phyloP scores from a whole-genome alignment of 1,140 invertebrate genomes.

The Holcopasites calliopsidis region DNA sequence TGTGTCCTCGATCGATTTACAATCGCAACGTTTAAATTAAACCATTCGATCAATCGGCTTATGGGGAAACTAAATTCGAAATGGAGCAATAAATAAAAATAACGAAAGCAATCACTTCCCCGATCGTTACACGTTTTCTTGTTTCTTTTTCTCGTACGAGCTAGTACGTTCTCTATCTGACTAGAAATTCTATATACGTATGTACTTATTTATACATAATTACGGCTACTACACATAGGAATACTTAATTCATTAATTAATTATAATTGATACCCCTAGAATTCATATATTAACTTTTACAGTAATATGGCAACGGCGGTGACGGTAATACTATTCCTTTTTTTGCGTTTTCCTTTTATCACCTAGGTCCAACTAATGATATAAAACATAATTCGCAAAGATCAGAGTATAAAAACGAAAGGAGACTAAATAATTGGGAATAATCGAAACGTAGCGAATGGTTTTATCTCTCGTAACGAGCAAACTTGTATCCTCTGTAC shows the following conservation, averaged over 20 bases:
- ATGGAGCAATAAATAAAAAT: not conserved
- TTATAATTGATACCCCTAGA: constrained; percentile 31
- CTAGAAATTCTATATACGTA: constrained; percentile 42
- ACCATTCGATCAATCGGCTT: no score
- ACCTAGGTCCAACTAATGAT: constrained; percentile 28
- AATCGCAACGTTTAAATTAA: no score
- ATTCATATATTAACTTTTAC: constrained; percentile 45
- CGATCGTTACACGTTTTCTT: constrained; percentile 8
- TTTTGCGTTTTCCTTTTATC: constrained; percentile 19
- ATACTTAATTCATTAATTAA: constrained; percentile 43
- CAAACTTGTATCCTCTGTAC: not conserved
- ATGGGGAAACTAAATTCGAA: no score
- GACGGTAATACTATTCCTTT: constrained; percentile 28
- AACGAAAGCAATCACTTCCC: not conserved
- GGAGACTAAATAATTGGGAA: not conserved
- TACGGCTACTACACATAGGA: constrained; percentile 37
- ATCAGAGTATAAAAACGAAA: constrained; percentile 3
- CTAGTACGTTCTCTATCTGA: constrained; percentile 38
- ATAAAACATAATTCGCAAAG: constrained; percentile 37
- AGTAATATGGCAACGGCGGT: constrained; percentile 59
- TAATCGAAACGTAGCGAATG: not conserved
- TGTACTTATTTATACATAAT: constrained; percentile 48
- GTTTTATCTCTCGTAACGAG: not conserved
- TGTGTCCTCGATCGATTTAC: not conserved
- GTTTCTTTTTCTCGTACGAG: no score